These are phyloP conservation scores for Scomber japonicus DNA, from an alignment of 2,113 vertebrate genomes.

Conservation along the genomic window DNA sequence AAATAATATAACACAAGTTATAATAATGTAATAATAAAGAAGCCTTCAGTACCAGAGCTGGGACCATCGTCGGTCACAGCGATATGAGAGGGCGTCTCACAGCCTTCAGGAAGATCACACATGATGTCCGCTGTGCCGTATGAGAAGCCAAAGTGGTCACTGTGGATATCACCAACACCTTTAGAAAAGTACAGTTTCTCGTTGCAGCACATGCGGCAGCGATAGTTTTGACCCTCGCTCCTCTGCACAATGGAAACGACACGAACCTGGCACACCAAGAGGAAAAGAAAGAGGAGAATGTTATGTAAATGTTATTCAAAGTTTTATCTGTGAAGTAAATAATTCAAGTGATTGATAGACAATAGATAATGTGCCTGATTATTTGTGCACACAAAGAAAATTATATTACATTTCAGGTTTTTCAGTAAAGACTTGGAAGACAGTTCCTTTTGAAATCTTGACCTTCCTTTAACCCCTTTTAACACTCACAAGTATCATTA, in stretches of 20 bases:
- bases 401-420: too few relatives aligned
- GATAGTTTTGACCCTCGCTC: background rate
- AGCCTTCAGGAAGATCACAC: slow-evolving; percentile 27
- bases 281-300: background rate
- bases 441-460: too few relatives aligned
- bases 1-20: too few relatives aligned
- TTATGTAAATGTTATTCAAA: too few relatives aligned
- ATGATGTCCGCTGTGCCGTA: slow-evolving; percentile 70
- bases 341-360: too few relatives aligned
- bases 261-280: slow-evolving; percentile 11
- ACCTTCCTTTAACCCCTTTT: too few relatives aligned
- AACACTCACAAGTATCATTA: too few relatives aligned
- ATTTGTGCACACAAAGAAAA: too few relatives aligned
- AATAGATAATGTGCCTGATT: too few relatives aligned
- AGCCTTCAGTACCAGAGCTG: background rate
- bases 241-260: slow-evolving; percentile 51
- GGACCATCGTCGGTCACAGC: slow-evolving; percentile 16
- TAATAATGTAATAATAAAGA: background rate
- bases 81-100: slow-evolving; percentile 36
- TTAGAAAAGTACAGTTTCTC: background rate
- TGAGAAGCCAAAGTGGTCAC: slow-evolving; percentile 79
- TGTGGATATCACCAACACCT: slow-evolving; percentile 32
- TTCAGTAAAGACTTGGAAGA: too few relatives aligned
- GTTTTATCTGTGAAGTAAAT: too few relatives aligned
- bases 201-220: slow-evolving; percentile 57